Percentiles rank a stretch among this genome's conserved stretches.
Evolutionary conservation across 2,113 vertebrate genomes (phyloP).

Genomic region (Tyto alba): DNA sequence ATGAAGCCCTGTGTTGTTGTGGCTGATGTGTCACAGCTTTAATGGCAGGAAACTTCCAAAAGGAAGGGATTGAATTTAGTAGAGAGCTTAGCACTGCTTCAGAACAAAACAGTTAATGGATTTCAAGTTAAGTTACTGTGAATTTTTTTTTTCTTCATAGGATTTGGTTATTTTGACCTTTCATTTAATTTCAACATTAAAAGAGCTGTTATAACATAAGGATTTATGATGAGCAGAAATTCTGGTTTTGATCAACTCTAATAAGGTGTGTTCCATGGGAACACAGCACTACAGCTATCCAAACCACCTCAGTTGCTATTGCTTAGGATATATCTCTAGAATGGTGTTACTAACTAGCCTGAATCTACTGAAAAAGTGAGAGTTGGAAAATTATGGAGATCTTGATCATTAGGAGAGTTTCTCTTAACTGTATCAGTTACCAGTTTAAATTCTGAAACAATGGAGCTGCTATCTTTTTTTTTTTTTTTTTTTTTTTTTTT

Average conservation of each 20-base stretch:
- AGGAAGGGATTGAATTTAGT: background rate
- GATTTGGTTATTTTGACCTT: background rate
- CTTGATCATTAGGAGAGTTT: background rate
- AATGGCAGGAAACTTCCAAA: background rate
- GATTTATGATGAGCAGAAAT: background rate
- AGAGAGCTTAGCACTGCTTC: background rate
- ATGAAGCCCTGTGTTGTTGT: background rate
- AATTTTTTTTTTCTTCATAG: background rate
- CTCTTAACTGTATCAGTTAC: background rate
- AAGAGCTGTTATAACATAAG: background rate
- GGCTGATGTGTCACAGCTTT: background rate
- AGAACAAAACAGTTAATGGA: background rate
- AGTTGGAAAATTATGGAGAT: background rate
- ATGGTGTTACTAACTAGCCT: background rate
- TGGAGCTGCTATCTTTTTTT: background rate
- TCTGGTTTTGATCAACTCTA: background rate
- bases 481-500: rapidly evolving
- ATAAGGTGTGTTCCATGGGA: background rate
- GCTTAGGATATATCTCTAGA: background rate
- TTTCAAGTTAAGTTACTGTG: background rate
- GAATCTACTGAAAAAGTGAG: background rate
- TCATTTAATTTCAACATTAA: slow-evolving; percentile 1
- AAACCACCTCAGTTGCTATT: slow-evolving; percentile 6
- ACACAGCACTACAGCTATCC: background rate
- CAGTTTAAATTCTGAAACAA: background rate